Evolutionary conservation across 2,113 vertebrate species (phyloP).

Genomic region (Prochilodus magdalenae): DNA sequence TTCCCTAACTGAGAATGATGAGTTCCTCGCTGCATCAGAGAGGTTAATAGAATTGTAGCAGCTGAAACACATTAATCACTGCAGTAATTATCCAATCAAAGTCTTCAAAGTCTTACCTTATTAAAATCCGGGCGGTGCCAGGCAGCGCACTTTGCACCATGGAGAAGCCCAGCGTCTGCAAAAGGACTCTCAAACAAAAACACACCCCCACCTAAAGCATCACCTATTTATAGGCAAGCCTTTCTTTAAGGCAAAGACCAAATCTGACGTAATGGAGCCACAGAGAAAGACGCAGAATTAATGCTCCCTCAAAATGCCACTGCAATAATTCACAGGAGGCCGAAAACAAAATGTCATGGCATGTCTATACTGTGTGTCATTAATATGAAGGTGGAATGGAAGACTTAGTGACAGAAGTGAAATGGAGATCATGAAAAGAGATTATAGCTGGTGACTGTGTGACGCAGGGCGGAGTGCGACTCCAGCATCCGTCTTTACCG

Average conservation of each 20-base stretch:
- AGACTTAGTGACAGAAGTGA: background rate
- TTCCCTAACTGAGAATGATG: too few relatives aligned
- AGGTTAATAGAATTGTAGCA: too few relatives aligned
- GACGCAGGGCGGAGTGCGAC: background rate
- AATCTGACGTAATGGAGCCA: background rate
- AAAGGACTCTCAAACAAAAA: too few relatives aligned
- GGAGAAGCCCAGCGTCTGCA: too few relatives aligned
- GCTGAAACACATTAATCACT: too few relatives aligned
- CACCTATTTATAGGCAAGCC: background rate
- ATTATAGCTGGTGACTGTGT: background rate
- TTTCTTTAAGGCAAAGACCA: background rate
- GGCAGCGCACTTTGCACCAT: too few relatives aligned
- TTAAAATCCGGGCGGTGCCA: too few relatives aligned
- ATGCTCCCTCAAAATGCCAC: background rate
- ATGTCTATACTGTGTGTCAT: constrained; percentile 9
- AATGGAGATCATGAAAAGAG: background rate
- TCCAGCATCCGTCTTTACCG: background rate
- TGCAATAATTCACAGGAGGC: background rate
- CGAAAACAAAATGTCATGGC: background rate
- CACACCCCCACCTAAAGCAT: background rate
- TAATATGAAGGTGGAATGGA: background rate
- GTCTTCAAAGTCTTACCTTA: too few relatives aligned
- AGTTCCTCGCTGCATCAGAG: too few relatives aligned
- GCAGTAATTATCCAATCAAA: too few relatives aligned
- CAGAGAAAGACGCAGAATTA: background rate